These are phyloP conservation scores for Lepidocolaptes lacrymiger DNA, from an alignment of 2,797 vertebrate species.

Conservation along the genomic window DNA sequence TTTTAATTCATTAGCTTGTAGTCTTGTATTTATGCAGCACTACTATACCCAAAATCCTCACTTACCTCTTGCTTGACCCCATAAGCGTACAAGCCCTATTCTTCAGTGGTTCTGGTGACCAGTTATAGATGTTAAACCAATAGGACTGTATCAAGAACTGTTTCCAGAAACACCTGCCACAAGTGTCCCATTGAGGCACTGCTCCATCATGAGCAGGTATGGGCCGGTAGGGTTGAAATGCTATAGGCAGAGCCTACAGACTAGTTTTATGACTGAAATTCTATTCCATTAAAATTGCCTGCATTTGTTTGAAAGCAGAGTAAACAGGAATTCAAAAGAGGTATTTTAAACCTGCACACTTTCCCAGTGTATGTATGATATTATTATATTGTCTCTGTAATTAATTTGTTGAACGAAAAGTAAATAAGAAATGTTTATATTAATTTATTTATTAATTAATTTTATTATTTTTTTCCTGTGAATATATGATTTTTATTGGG, in stretches of 20 bases:
- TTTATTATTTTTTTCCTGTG: background rate
- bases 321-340: background rate
- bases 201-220: background rate
- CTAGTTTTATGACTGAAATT: background rate
- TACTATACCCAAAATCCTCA: background rate
- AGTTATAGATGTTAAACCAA: background rate
- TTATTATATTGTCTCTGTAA: background rate
- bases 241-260: background rate
- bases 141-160: background rate
- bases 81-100: background rate
- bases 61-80: background rate
- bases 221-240: background rate
- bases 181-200: background rate
- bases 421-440: background rate
- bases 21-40: background rate
- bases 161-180: background rate
- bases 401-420: background rate
- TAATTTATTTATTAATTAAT: background rate
- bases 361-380: background rate
- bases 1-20: too few relatives aligned
- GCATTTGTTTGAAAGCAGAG: background rate
- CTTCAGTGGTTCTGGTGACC: background rate
- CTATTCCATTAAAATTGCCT: background rate
- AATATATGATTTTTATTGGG: background rate
- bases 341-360: background rate